Evolutionary conservation across 2,113 vertebrate genomes (phyloP), one percentile per base, ranked within the genome.

Genomic region (Caranx ignobilis): DNA sequence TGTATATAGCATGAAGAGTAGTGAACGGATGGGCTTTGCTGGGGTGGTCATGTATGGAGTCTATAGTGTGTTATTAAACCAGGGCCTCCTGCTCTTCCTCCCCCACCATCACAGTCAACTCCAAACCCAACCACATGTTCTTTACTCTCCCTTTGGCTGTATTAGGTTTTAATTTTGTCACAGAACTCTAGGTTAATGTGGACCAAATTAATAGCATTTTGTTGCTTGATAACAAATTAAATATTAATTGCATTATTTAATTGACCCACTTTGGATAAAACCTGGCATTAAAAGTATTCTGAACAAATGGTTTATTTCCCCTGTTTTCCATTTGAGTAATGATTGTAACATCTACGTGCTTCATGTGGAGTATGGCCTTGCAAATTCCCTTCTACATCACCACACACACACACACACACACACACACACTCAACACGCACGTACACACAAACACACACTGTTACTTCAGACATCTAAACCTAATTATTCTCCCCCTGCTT

Each of bases 401-500:
- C 71, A 82, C 76, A 82, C 82, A 71, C 84, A 76, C 65, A 61
- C 31, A 67, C 75, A 82, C 67, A 73, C 63, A 83, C 34, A 60
- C 45, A 73, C 74, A 60, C 69, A 65, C 74, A 69, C 52, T 59
- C 26, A 72, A 61, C 79, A 48, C 65, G 74, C 39, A 68, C 74
- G 69, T 75, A 68, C 59, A 73, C 75, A 63, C 81, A 73, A 67
- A 80, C 71, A 81, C 61, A 37, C 18, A 60, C 87, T 55, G 69
- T 87, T 81, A 86, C 84, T 88, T 91, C 86, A 87, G 74, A 85
- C 89, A 90, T 88, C 88, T 91, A 88, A 93, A 92, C 90, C 90
- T 91, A 93, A 95, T 95, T 95, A 95, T 91, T 89, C 84, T 69
- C 79, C 88, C 87, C 87, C 72, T 56, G 84, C 78, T 84, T 81